Base-by-base conservation (phyloP, 64 coral and sea anemone species). In the Porites australiensis region DNA sequence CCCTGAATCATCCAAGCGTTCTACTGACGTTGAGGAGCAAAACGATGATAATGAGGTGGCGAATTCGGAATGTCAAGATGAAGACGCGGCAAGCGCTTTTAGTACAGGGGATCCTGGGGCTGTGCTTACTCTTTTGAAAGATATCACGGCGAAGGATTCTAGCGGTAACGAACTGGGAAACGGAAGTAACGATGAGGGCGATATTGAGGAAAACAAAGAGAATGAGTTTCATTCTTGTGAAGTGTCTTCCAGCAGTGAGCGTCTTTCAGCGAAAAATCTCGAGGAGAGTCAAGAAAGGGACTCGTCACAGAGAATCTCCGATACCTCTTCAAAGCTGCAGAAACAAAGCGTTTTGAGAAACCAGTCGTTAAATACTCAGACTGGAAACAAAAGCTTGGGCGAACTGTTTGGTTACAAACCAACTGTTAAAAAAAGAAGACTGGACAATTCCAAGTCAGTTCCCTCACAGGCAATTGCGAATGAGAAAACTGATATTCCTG, bases 381-480 rank as follows among this genome's bases (percentile, higher is more conserved):
- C 77, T 61, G 44, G 21, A 19, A 18, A 74, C 8, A 62, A 51
- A 53, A 16, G 16, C 9, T 64, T 77, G 22, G 27, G 4, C 15
- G 48, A 77, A 4, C 74, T 47, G 15, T 77, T 68, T 62, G 75
- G 88, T 54, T 89, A 77, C 57, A 66, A 77, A 77, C 10, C 44
- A 49, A 22, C 79, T 53, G 6, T 75, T 22, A 84, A 55, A 44
- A 72, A 3, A 64, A 91, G 14, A 57, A 71, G 73, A 79, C 52
- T 79, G 73, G 18, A 49, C 16, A 6, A 62, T 59, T 49, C 20
- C 2, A n/a, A 2, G 27, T 49, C 20, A 16, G 13, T 52, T 27
- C 20, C 11, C 69, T 19, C 44, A 37, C 49, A 49, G 44, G 69
- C 44, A 74, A 51, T 79, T 4, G 50, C 18, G 22, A 46, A 14